Conservation (phyloP, 1,140 invertebrate species). For the Portunus trituberculatus region DNA sequence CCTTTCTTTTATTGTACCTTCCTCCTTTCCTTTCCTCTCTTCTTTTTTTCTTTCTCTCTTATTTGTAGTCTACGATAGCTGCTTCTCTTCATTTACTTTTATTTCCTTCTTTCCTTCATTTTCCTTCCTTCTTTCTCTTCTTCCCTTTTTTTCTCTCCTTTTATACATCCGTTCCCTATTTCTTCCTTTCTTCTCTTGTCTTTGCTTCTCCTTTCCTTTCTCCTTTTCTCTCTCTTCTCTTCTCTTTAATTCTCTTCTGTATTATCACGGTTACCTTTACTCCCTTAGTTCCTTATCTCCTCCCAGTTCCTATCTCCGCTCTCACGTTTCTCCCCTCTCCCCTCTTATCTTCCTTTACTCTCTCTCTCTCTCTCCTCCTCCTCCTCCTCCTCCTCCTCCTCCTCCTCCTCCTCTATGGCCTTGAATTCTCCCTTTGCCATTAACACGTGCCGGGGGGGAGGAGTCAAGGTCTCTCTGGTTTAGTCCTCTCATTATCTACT, state of each 20-base stretch:
- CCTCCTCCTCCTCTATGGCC: not conserved
- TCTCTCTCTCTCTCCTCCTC: not conserved
- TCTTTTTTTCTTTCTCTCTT: not conserved
- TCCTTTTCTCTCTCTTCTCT: no score
- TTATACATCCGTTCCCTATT: not conserved
- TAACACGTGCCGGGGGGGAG: not conserved
- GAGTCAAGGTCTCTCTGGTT: not conserved
- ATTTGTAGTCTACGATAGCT: no score
- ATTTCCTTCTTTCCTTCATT: no score
- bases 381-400: not conserved
- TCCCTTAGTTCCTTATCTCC: not conserved
- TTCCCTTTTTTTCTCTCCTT: not conserved
- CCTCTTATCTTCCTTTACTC: not conserved
- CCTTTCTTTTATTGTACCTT: no score
- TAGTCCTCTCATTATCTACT: not conserved
- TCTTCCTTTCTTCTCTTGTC: not conserved
- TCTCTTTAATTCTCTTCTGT: not conserved
- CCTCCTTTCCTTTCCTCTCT: not conserved
- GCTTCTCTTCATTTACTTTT: no score
- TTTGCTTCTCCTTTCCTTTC: no score
- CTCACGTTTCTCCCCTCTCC: not conserved
- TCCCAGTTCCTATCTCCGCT: no score
- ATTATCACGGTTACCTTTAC: not conserved
- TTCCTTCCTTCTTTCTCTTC: no score
- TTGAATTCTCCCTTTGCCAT: constrained; percentile 32